Percentiles rank a stretch among this genome's conserved stretches.
These are phyloP conservation scores for Nineta flava DNA, from an alignment of 2,888 invertebrate species.

Conservation along the genomic window DNA sequence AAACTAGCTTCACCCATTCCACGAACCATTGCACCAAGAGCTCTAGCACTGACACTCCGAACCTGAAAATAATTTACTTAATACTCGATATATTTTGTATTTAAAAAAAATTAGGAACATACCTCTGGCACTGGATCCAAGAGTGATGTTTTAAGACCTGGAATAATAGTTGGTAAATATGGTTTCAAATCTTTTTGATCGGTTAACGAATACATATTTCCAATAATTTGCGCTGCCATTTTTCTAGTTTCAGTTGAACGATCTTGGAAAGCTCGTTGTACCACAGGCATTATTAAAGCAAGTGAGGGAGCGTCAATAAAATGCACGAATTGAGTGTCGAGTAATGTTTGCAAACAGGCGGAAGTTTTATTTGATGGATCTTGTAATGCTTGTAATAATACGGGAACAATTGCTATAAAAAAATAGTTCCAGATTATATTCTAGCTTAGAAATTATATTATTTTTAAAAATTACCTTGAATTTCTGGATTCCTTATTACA, in stretches of 20 bases:
- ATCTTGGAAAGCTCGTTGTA: constrained; percentile 94
- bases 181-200: constrained; percentile 97
- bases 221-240: constrained; percentile 99
- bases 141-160: constrained; percentile 87
- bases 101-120: constrained; percentile 23
- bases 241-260: constrained; percentile 95
- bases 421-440: constrained; percentile 6
- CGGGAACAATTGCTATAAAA: constrained; percentile 62
- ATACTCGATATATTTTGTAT: neutral
- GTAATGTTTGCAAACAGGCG: constrained; percentile 75
- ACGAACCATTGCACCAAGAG: constrained; percentile 92
- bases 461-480: constrained; percentile 44
- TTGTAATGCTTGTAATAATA: constrained; percentile 77
- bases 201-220: constrained; percentile 97
- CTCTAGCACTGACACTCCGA: constrained; percentile 87
- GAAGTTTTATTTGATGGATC: constrained; percentile 94
- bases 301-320: constrained; percentile 98
- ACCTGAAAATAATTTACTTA: constrained; percentile 30
- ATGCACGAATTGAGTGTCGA: constrained; percentile 96
- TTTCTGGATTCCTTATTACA: constrained; percentile 96
- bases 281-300: constrained; percentile 98
- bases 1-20: constrained; percentile 95
- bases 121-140: constrained; percentile 93
- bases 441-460: neutral
- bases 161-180: constrained; percentile 90